phyloP scores from a whole-genome alignment of 2,888 invertebrate species.

The Calameuta idolon region DNA sequence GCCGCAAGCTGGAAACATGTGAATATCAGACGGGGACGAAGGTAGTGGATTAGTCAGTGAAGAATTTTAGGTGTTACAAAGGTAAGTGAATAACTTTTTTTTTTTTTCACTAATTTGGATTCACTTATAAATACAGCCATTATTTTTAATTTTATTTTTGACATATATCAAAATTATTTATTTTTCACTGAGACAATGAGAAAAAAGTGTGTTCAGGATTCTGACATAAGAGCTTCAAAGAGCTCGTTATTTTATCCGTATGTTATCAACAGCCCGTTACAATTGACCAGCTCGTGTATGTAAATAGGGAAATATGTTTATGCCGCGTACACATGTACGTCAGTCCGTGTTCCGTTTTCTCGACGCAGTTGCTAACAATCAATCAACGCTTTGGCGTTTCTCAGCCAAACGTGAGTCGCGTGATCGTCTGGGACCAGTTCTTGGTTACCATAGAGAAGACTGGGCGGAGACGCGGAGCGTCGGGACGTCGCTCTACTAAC shows the following conservation, averaged over 20 bases:
- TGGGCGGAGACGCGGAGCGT: background rate
- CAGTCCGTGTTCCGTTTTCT: background rate
- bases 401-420: background rate
- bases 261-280: background rate
- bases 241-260: background rate
- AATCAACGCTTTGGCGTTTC: background rate
- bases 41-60: background rate
- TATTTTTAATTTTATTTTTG: background rate
- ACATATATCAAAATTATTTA: background rate
- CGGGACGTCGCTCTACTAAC: background rate
- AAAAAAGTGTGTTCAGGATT: background rate
- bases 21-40: background rate
- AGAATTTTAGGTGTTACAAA: background rate
- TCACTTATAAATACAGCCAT: too few relatives aligned
- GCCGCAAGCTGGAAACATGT: background rate
- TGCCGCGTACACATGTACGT: background rate
- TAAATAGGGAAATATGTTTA: background rate
- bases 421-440: background rate
- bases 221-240: background rate
- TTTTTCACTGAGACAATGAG: background rate
- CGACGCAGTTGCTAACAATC: conserved; percentile 3
- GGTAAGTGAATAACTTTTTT: background rate
- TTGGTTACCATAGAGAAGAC: background rate
- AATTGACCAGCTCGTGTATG: background rate
- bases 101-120: background rate